Percentiles rank a stretch among this genome's conserved stretches.
phyloP scores from a whole-genome alignment of 2,113 vertebrate species.

The Scytalopus superciliaris region DNA sequence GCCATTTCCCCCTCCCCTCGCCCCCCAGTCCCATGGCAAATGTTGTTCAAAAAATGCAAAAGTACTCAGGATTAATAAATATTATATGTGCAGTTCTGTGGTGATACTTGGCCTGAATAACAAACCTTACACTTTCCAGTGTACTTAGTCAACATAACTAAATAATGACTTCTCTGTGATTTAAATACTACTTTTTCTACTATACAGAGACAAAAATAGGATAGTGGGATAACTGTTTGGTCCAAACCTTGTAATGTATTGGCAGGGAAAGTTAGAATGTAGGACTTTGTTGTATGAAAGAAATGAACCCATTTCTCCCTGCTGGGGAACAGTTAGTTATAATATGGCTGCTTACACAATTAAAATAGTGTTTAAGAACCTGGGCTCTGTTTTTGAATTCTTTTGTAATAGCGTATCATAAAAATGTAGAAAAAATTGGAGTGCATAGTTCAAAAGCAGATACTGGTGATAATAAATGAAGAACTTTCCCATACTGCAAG shows the following conservation, averaged over 20 bases:
- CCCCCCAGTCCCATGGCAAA: background rate
- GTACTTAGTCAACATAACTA: background rate
- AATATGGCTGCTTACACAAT: background rate
- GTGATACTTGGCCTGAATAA: background rate
- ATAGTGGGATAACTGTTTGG: background rate
- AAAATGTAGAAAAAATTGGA: background rate
- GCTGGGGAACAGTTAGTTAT: background rate
- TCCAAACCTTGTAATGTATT: background rate
- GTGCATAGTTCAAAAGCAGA: background rate
- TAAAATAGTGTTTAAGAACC: background rate
- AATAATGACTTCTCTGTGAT: background rate
- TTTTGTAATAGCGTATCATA: background rate
- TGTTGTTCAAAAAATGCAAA: background rate
- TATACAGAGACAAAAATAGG: background rate
- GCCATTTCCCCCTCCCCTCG: fast-evolving
- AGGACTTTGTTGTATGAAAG: background rate
- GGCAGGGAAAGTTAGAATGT: background rate
- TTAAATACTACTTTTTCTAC: background rate
- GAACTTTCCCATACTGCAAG: background rate
- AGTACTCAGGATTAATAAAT: background rate
- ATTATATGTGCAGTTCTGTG: background rate
- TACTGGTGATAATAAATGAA: constrained; percentile 1
- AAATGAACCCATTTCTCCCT: background rate
- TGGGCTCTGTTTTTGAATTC: background rate
- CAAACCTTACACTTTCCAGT: background rate